Evolutionary conservation across 2,113 vertebrate species (phyloP).

Genomic region (Mobula birostris): DNA sequence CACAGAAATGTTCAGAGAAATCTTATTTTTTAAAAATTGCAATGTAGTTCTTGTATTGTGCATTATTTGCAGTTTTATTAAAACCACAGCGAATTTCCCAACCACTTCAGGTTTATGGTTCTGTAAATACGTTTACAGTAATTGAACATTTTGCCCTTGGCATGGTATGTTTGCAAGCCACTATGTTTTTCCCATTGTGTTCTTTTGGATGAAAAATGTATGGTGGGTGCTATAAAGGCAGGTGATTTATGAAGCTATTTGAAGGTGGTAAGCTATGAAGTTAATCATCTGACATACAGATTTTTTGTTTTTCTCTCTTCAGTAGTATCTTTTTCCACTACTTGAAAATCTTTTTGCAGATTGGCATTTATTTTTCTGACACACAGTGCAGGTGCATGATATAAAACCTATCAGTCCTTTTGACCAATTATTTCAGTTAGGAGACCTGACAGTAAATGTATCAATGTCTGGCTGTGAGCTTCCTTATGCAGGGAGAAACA

Average conservation of each 20-base stretch:
- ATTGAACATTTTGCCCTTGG: neutral
- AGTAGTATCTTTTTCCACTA: neutral
- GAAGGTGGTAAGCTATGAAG: conserved; percentile 13
- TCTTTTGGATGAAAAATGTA: conserved; percentile 9
- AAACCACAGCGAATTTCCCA: conserved; percentile 23
- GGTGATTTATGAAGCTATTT: conserved; percentile 34
- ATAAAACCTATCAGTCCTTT: neutral
- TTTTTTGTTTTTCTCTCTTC: neutral
- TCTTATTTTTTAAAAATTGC: neutral
- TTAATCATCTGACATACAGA: neutral
- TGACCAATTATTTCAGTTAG: neutral
- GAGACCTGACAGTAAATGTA: neutral
- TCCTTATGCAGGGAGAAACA: conserved; percentile 6
- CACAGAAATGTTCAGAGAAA: neutral
- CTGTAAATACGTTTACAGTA: neutral
- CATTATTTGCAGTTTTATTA: conserved; percentile 22
- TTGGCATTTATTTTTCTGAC: conserved; percentile 7
- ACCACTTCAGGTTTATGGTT: conserved; percentile 12
- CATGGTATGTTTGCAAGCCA: neutral
- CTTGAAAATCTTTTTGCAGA: neutral
- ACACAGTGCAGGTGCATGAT: neutral
- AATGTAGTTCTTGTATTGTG: neutral
- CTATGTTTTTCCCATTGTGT: neutral
- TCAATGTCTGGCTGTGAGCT: neutral
- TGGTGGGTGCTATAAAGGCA: neutral